Evolutionary conservation across 2,888 invertebrate genomes (phyloP).

Genomic region (Argynnis bischoffii): DNA sequence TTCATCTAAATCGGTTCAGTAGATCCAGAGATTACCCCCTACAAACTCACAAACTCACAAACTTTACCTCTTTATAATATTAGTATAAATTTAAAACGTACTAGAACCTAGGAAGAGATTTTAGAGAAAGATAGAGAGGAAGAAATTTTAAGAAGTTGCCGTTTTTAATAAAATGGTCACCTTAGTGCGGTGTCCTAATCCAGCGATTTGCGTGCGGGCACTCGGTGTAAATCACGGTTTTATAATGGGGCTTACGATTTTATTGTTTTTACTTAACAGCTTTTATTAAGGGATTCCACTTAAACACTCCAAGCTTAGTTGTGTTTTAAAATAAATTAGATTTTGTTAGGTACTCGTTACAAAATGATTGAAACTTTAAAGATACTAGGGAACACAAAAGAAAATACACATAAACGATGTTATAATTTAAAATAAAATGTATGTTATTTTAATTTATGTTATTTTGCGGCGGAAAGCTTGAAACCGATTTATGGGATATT

Average conservation of each 20-base stretch:
- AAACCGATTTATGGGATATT: too few species aligned
- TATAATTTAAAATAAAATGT: too few species aligned
- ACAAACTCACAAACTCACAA: too few species aligned
- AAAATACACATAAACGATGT: too few species aligned
- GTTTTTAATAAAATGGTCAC: conserved; percentile 28
- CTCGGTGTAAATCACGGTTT: conserved; percentile 37
- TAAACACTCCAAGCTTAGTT: conserved; percentile 2
- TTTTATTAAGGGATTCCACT: conserved; percentile 15
- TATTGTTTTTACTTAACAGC: conserved; percentile 39
- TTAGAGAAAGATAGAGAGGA: too few species aligned
- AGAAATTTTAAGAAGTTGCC: background rate
- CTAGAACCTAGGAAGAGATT: background rate
- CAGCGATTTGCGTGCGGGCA: conserved; percentile 65
- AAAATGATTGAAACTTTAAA: background rate
- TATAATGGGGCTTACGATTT: conserved; percentile 35
- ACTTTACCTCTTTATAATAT: too few species aligned
- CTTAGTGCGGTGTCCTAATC: conserved; percentile 50
- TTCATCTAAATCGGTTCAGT: too few species aligned
- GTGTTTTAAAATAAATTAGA: conserved; percentile 15
- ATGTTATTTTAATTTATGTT: too few species aligned
- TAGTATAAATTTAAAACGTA: too few species aligned
- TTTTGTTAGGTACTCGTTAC: background rate
- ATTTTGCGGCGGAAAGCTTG: too few species aligned
- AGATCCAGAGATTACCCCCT: too few species aligned
- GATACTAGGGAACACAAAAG: too few species aligned